Conservation (phyloP, 2,113 vertebrate genomes). For the Phodopus roborovskii region DNA sequence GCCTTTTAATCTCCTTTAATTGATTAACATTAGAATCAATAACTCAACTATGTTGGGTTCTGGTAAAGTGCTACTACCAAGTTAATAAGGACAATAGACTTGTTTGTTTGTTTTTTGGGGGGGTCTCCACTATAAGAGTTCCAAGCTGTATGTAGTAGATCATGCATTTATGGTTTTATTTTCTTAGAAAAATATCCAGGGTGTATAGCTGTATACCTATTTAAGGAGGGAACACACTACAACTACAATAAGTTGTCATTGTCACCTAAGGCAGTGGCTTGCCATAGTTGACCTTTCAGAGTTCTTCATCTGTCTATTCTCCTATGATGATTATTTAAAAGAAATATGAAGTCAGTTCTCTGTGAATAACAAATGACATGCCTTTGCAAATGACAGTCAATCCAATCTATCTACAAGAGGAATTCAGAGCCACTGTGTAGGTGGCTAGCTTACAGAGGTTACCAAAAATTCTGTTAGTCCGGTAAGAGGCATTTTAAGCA, state of each 20-base stretch:
- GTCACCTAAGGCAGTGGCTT: not conserved
- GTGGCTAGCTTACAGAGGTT: not conserved
- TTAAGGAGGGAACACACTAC: not conserved
- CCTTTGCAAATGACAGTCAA: not conserved
- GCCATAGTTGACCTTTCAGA: not conserved
- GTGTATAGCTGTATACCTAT: not conserved
- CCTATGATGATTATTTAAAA: conserved; percentile 12
- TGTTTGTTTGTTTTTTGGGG: not conserved
- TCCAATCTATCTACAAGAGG: not conserved
- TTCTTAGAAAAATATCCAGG: not conserved
- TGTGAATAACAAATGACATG: not conserved
- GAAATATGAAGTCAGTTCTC: conserved; percentile 10
- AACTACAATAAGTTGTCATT: not conserved
- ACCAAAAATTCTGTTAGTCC: not conserved
- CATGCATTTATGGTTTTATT: conserved; percentile 33
- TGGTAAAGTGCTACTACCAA: conserved; percentile 29
- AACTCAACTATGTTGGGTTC: not conserved
- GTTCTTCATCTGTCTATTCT: not conserved
- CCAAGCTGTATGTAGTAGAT: conserved; percentile 7
- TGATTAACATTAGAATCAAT: conserved; percentile 54
- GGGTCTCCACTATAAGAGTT: not conserved
- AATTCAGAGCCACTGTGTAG: not conserved
- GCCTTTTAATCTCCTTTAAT: conserved; percentile 68
- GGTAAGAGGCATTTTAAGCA: not conserved
- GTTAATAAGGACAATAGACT: conserved; percentile 34